Evolutionary conservation across 1,140 invertebrate genomes (phyloP), one percentile per base, ranked within the genome.

Genomic region (Drosophila carrolli): DNA sequence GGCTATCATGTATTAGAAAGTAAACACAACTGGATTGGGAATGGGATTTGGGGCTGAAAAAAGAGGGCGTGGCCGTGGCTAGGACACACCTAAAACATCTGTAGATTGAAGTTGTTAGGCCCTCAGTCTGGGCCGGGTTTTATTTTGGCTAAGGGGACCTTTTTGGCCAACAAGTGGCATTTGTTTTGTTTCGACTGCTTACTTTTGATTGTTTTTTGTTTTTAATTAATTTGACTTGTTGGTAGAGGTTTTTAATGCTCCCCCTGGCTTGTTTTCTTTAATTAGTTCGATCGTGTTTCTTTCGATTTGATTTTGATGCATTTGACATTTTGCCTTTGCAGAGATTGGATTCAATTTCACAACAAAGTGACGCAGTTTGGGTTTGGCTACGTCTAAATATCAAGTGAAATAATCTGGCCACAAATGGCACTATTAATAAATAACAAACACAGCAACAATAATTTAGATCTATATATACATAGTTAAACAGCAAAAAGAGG

Each of bases 1-100:
- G 37, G 29, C 44, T 76, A 70, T 84, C 77, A 78, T 82, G 82
- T 81, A 85, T 86, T 86, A 86, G 82, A 86, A 86, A 86, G 82
- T 88, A 80, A 80, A 62, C 44, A 65, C 23, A 38, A 56, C 43
- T 65, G 55, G 54, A 38, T 58, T 56, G 27, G 41, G 53, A 76
- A 75, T 76, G 78, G 46, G 77, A 61, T 78, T 75, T 73, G 71
- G 72, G 76, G 57, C 74, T 53, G 37, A 48, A 44, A 23, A 23
- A 56, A 57, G 51, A 54, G 38, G 63, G 59, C 62, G 61, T 71
- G 67, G 57, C 47, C 29, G n/a, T 55, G 46, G 46, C 65, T 53
- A 59, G 46, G 81, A 72, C 82, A 88, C 82, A 77, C 73, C 74
- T 55, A 66, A 66, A 71, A 66, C 32, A 58, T 62, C 61, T 66